These are phyloP conservation scores for Hydriomena furcata DNA, from an alignment of 2,888 invertebrate genomes.

Conservation along the genomic window DNA sequence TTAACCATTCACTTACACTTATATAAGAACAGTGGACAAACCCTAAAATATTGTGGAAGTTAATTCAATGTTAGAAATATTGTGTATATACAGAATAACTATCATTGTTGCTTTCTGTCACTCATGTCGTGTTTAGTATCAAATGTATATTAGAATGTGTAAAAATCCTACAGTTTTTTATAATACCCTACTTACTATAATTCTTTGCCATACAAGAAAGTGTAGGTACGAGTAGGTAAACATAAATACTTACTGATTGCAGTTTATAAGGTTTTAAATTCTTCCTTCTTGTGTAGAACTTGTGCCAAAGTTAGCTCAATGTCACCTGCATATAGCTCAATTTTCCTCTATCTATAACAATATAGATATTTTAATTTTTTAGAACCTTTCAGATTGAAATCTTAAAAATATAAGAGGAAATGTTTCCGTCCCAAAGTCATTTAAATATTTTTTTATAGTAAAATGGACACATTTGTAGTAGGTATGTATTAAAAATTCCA, in stretches of 20 bases:
- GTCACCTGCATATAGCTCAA: slow-evolving; percentile 31
- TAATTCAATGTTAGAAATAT: slow-evolving; percentile 9
- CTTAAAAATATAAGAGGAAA: slow-evolving; percentile 54
- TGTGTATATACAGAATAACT: slow-evolving; percentile 6
- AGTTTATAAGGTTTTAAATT: background rate
- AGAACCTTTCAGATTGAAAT: slow-evolving; percentile 28
- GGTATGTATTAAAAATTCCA: slow-evolving; percentile 48
- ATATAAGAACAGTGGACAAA: slow-evolving; percentile 40
- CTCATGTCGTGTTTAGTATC: background rate
- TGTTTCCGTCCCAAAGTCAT: slow-evolving; percentile 82
- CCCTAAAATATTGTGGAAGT: slow-evolving; percentile 13
- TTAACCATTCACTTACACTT: slow-evolving; percentile 39
- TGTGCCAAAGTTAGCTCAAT: slow-evolving; percentile 41
- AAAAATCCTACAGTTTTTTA: background rate
- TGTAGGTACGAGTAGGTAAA: background rate
- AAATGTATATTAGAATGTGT: slow-evolving; percentile 1
- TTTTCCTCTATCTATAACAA: slow-evolving; percentile 24
- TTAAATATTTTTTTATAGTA: slow-evolving; percentile 67
- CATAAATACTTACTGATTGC: too few relatives aligned
- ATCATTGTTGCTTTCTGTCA: slow-evolving; percentile 17
- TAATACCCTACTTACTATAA: background rate
- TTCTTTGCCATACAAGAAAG: background rate
- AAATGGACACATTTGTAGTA: slow-evolving; percentile 39
- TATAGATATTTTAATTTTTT: slow-evolving; percentile 18
- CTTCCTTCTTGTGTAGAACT: slow-evolving; percentile 12